Conservation (phyloP, 2,113 vertebrate genomes). For the Actenoides lindsayi region DNA sequence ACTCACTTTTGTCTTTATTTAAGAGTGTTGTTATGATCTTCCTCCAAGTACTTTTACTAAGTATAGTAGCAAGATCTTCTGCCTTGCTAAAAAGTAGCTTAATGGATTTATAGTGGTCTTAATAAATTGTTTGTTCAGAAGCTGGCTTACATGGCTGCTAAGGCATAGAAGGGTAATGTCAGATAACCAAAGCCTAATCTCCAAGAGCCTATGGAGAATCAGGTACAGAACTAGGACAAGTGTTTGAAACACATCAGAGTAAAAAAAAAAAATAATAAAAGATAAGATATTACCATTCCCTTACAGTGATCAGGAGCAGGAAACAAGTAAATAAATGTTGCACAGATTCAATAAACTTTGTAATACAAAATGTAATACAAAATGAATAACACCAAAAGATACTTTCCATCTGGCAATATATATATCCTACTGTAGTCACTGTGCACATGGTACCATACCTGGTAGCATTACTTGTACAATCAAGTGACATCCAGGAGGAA, state of each 20-base stretch:
- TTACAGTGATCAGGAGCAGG: not conserved
- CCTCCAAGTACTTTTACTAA: not conserved
- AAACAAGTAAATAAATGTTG: not conserved
- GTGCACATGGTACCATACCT: accelerated
- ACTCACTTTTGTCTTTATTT: not conserved
- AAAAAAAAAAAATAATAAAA: not conserved
- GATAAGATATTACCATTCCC: not conserved
- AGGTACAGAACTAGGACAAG: not conserved
- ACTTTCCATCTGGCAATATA: not conserved
- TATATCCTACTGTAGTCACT: not conserved
- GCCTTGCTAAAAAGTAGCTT: not conserved
- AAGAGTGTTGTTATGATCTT: not conserved
- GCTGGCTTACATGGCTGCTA: not conserved
- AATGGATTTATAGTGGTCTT: not conserved
- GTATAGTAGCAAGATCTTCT: not conserved
- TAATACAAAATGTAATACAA: not conserved
- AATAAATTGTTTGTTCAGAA: not conserved
- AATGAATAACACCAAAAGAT: not conserved
- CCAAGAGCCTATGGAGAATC: not conserved
- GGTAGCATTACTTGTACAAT: not conserved
- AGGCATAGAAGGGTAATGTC: not conserved
- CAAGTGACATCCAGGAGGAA: not conserved
- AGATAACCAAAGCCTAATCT: not conserved
- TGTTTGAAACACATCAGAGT: not conserved
- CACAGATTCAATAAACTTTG: not conserved